Evolutionary conservation across 2,113 vertebrate genomes (phyloP).

Genomic region (Dasyornis broadbenti): DNA sequence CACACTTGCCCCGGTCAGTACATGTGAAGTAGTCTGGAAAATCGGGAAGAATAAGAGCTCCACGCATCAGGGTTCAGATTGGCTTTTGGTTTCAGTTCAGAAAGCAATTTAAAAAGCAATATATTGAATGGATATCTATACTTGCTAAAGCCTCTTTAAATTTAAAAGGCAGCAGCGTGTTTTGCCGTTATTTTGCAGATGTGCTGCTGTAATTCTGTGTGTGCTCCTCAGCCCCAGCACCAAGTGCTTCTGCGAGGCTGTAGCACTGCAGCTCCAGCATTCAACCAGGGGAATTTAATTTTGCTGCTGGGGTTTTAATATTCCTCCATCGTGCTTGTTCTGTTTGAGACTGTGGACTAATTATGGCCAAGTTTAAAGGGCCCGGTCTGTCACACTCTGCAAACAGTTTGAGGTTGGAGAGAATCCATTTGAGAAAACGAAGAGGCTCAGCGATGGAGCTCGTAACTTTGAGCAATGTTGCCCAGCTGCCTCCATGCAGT

Average conservation of each 20-base stretch:
- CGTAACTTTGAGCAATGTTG: not conserved
- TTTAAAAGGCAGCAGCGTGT: not conserved
- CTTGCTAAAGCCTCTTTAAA: not conserved
- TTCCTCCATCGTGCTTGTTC: conserved; percentile 53
- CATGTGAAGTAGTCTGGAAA: not conserved
- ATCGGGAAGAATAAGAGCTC: conserved; percentile 32
- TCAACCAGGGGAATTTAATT: conserved; percentile 11
- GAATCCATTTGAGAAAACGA: conserved; percentile 62
- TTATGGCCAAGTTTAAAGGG: conserved; percentile 62
- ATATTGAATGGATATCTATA: not conserved
- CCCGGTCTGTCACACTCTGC: conserved; percentile 55
- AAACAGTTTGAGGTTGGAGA: conserved; percentile 62
- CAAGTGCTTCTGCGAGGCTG: not conserved
- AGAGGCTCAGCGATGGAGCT: conserved; percentile 17
- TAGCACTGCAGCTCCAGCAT: not conserved
- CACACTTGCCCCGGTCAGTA: not conserved
- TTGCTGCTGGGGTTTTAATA: conserved; percentile 60
- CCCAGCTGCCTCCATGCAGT: conserved; percentile 23
- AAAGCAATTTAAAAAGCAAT: conserved; percentile 36
- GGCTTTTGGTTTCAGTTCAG: conserved; percentile 43
- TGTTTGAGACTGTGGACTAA: conserved; percentile 57
- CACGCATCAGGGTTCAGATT: not conserved
- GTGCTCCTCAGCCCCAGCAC: not conserved
- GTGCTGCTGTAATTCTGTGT: not conserved
- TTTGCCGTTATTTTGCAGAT: not conserved